phyloP scores from a whole-genome alignment of 1,140 invertebrate genomes.

The Dendroctonus valens region DNA sequence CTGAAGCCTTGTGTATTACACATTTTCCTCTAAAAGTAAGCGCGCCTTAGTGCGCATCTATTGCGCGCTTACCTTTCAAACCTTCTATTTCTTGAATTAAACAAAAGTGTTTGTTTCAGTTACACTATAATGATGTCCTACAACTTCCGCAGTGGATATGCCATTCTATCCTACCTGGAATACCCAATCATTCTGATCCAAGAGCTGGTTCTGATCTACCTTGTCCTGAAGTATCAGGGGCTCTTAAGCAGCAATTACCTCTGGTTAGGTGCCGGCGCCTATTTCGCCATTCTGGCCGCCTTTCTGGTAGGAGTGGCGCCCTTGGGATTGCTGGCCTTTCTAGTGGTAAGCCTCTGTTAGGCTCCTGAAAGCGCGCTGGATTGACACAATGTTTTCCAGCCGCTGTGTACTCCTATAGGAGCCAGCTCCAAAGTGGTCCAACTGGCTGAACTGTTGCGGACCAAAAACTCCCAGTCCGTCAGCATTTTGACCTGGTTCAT shows the following conservation, averaged over 20 bases:
- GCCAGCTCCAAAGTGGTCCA: slow-evolving; percentile 68
- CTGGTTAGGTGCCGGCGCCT: slow-evolving; percentile 50
- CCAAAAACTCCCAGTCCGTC: slow-evolving; percentile 63
- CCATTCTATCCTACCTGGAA: slow-evolving; percentile 68
- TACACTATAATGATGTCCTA: slow-evolving; percentile 70
- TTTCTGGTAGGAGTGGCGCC: slow-evolving; percentile 58
- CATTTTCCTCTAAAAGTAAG: no score
- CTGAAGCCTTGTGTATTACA: not conserved
- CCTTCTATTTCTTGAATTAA: slow-evolving; percentile 15
- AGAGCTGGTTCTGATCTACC: slow-evolving; percentile 64
- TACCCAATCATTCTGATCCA: slow-evolving; percentile 70
- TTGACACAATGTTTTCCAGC: slow-evolving; percentile 53
- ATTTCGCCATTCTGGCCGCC: slow-evolving; percentile 52
- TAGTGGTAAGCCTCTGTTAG: slow-evolving; percentile 59
- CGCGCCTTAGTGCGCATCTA: no score
- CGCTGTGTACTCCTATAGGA: slow-evolving; percentile 67
- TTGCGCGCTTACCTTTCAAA: not conserved
- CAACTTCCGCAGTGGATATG: slow-evolving; percentile 67
- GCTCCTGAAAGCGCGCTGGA: not conserved
- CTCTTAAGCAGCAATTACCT: slow-evolving; percentile 52
- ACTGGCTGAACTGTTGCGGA: slow-evolving; percentile 60
- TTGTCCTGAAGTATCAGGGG: slow-evolving; percentile 62
- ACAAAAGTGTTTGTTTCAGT: slow-evolving; percentile 54
- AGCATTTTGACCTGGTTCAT: slow-evolving; percentile 68
- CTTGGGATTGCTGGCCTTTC: slow-evolving; percentile 55